These are phyloP conservation scores for Himalopsyche kuldschensis DNA, from an alignment of 2,888 invertebrate species.

Conservation along the genomic window DNA sequence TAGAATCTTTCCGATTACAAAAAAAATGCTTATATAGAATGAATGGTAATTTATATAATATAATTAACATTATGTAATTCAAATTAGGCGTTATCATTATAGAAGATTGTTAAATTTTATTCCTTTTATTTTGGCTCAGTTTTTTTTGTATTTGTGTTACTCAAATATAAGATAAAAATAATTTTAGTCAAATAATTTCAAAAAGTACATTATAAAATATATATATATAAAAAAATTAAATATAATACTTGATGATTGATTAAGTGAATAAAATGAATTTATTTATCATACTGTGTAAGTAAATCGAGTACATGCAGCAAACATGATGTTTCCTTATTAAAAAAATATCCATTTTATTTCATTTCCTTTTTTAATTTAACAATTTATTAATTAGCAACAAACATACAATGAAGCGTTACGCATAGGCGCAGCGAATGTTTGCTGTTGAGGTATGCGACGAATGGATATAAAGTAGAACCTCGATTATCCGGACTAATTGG, in stretches of 20 bases:
- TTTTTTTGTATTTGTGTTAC: background rate
- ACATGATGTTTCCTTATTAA: slow-evolving; percentile 41
- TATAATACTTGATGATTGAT: slow-evolving; percentile 31
- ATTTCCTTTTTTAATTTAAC: background rate
- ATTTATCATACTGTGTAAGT: slow-evolving; percentile 39
- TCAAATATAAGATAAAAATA: slow-evolving; percentile 4
- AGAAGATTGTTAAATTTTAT: background rate
- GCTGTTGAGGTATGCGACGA: too few species aligned
- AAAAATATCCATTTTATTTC: background rate
- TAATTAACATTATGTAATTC: slow-evolving; percentile 20
- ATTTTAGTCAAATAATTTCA: background rate
- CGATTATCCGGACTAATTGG: too few species aligned
- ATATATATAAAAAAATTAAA: slow-evolving; percentile 27
- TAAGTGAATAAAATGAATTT: slow-evolving; percentile 37
- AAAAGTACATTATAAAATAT: slow-evolving; percentile 12
- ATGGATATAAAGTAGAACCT: too few species aligned
- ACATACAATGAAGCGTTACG: too few species aligned
- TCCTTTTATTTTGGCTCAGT: background rate
- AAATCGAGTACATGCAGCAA: slow-evolving; percentile 45
- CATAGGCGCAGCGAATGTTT: too few species aligned
- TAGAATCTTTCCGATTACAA: background rate
- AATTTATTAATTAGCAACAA: background rate
- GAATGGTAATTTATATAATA: slow-evolving; percentile 4
- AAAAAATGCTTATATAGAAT: background rate
- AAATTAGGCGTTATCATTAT: slow-evolving; percentile 8